phyloP scores from a whole-genome alignment of 1,140 invertebrate species.

The Caerostris extrusa region DNA sequence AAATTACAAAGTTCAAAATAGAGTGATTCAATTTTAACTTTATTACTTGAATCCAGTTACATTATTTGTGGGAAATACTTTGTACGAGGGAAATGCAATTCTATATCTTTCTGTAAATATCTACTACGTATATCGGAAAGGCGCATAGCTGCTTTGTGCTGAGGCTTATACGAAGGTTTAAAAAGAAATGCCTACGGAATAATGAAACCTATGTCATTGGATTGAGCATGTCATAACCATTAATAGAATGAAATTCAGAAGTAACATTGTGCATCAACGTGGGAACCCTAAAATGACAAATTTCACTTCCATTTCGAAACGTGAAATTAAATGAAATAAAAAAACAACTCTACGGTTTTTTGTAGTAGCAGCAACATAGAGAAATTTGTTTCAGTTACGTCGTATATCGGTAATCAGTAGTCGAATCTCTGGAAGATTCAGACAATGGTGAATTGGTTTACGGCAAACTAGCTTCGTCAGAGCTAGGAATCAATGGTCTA shows the following conservation, averaged over 20 bases:
- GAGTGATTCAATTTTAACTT: not conserved
- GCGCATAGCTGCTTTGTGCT: constrained; percentile 72
- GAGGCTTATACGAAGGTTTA: constrained; percentile 47
- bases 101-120: constrained; percentile 53
- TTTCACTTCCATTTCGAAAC: constrained; percentile 30
- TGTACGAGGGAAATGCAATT: constrained; percentile 56
- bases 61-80: constrained; percentile 65
- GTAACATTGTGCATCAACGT: constrained; percentile 65
- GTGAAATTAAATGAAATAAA: constrained; percentile 64
- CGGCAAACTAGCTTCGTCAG: constrained; percentile 75
- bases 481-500: constrained; percentile 75
- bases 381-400: constrained; percentile 66
- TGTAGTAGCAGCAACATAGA: constrained; percentile 73
- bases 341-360: constrained; percentile 60
- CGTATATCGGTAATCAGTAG: constrained; percentile 75
- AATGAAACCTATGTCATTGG: constrained; percentile 19
- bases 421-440: constrained; percentile 8
- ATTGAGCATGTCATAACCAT: constrained; percentile 55
- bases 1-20: constrained; percentile 25
- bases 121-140: constrained; percentile 77
- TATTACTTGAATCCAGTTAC: constrained; percentile 36
- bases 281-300: constrained; percentile 70
- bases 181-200: constrained; percentile 35
- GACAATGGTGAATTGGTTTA: constrained; percentile 32
- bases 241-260: constrained; percentile 26